A percentile compares a stretch with the other conserved stretches of the same genome.
These are phyloP conservation scores for Aythya baeri DNA, from an alignment of 2,113 vertebrate genomes.

Conservation along the genomic window DNA sequence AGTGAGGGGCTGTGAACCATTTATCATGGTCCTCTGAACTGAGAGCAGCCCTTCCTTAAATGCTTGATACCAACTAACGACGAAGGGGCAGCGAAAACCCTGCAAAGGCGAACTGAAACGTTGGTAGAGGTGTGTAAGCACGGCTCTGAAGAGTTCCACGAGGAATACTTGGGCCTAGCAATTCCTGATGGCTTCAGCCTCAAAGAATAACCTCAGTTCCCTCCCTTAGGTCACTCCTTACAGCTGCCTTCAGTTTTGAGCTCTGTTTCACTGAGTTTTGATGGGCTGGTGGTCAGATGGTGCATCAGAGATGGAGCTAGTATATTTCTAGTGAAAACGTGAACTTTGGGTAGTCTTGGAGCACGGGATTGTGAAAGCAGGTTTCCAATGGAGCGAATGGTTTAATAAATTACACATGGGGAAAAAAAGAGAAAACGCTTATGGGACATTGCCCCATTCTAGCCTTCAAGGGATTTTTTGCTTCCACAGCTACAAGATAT, in stretches of 20 bases:
- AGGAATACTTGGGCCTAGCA: background rate
- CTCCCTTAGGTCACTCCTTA: background rate
- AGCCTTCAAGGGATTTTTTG: background rate
- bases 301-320: background rate
- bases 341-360: background rate
- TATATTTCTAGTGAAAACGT: background rate
- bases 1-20: background rate
- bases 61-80: background rate
- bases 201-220: background rate
- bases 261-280: background rate
- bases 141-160: background rate
- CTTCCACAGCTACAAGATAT: background rate
- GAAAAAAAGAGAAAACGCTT: background rate
- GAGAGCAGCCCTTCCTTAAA: background rate
- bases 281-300: rapidly evolving
- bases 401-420: background rate
- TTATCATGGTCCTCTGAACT: rapidly evolving
- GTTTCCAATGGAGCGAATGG: background rate
- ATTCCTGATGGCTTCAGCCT: background rate
- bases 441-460: background rate
- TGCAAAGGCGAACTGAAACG: background rate
- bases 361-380: background rate
- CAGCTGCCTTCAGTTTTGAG: background rate
- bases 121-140: background rate
- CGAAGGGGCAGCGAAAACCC: background rate